Percentiles rank a stretch among this genome's conserved stretches.
Evolutionary conservation across 2,797 vertebrate genomes (phyloP).

Genomic region (Chelonia mydas): DNA sequence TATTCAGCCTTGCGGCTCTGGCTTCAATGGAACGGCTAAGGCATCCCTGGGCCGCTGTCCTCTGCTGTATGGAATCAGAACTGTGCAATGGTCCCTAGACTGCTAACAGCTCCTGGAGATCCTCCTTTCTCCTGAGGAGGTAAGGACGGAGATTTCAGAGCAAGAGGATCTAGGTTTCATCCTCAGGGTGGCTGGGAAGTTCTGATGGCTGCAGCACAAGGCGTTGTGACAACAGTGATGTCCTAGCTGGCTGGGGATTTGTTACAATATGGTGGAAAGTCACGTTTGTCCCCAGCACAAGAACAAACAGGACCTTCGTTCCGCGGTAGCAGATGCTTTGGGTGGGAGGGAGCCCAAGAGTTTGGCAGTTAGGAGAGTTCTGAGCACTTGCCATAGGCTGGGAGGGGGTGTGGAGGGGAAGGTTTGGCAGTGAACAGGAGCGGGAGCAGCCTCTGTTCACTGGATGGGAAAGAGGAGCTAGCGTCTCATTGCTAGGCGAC

Average conservation of each 20-base stretch:
- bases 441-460: neutral
- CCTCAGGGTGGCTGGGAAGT: neutral
- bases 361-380: neutral
- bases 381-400: fast-evolving
- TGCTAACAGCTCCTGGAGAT: fast-evolving
- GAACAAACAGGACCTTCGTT: neutral
- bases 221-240: neutral
- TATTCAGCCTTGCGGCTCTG: neutral
- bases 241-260: neutral
- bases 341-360: neutral
- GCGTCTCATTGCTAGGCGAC: constrained; percentile 21
- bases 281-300: neutral
- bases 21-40: neutral
- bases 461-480: neutral
- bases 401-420: neutral
- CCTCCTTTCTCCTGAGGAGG: neutral
- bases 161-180: neutral
- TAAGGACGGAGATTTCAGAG: neutral
- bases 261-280: neutral
- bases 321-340: neutral
- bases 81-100: neutral
- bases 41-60: neutral
- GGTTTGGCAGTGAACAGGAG: neutral
- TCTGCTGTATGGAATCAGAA: too few relatives aligned
- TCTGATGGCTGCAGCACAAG: neutral